These are phyloP conservation scores for Recurvirostra avosetta DNA, from an alignment of 2,113 vertebrate genomes.

Conservation along the genomic window DNA sequence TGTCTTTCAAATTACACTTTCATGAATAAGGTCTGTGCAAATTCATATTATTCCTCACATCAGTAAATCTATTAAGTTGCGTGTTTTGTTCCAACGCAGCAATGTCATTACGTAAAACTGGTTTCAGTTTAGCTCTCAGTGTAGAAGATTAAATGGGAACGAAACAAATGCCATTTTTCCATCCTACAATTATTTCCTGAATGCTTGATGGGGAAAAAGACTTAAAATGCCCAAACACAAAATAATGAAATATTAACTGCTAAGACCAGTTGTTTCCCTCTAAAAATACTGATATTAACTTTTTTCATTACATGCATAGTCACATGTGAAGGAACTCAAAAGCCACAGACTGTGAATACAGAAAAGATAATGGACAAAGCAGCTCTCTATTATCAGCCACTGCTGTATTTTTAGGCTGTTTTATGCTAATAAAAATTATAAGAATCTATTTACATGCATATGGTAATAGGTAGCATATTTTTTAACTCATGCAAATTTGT, in stretches of 20 bases:
- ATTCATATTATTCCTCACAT: background rate
- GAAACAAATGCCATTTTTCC: background rate
- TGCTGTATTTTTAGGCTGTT: background rate
- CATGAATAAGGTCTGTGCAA: background rate
- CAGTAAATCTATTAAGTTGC: background rate
- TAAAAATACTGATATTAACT: background rate
- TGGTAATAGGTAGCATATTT: background rate
- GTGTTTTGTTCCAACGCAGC: background rate
- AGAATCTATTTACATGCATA: background rate
- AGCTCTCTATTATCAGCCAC: background rate
- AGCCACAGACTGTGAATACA: background rate
- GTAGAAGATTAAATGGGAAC: background rate
- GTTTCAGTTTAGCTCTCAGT: background rate
- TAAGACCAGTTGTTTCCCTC: background rate
- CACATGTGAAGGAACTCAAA: background rate
- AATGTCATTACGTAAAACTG: background rate
- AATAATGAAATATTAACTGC: background rate
- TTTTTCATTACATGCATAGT: background rate
- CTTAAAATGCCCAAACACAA: background rate
- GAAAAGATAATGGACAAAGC: background rate
- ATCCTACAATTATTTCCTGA: background rate
- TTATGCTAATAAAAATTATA: background rate
- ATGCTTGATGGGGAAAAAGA: background rate
- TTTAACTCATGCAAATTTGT: background rate
- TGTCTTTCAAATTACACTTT: background rate